Evolutionary conservation across 1,140 invertebrate species (phyloP).

Genomic region (Lanistes nyassanus): DNA sequence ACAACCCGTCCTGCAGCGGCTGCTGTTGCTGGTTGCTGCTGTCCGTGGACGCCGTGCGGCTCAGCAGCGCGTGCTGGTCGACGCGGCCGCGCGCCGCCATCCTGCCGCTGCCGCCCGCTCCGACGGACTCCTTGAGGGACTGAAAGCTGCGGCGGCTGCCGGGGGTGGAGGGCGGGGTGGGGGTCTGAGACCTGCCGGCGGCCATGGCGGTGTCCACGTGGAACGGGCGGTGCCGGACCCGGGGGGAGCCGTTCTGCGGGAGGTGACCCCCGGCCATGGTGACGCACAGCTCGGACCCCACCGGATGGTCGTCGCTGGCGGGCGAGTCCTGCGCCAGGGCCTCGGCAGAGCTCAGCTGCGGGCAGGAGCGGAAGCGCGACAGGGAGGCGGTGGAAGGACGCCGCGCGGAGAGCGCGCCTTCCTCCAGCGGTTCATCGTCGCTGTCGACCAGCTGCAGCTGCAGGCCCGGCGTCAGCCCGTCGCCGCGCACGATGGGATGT

Average conservation of each 20-base stretch:
- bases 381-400: constrained; percentile 30
- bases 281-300: constrained; percentile 18
- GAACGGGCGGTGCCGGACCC: constrained; percentile 6
- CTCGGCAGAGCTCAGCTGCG: constrained; percentile 38
- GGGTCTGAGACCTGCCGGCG: constrained; percentile 30
- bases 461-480: constrained; percentile 1
- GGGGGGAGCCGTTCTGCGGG: constrained; percentile 16
- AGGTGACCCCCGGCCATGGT: constrained; percentile 20
- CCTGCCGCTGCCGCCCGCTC: background rate
- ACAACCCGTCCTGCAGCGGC: background rate
- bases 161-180: constrained; percentile 47
- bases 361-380: constrained; percentile 45
- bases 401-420: constrained; percentile 6
- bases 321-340: constrained; percentile 26
- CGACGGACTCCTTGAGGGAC: constrained; percentile 28
- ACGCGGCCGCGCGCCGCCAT: constrained; percentile 28
- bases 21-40: constrained; percentile 17
- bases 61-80: constrained; percentile 22
- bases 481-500: too few species aligned
- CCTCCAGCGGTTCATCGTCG: constrained; percentile 26
- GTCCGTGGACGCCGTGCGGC: constrained; percentile 34
- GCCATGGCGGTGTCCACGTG: background rate
- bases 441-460: constrained; percentile 28
- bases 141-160: constrained; percentile 35
- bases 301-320: constrained; percentile 25